Evolutionary conservation across 2,888 invertebrate genomes (phyloP), one percentile per base, ranked within the genome.

Genomic region (Sceliomorpha sp.): DNA sequence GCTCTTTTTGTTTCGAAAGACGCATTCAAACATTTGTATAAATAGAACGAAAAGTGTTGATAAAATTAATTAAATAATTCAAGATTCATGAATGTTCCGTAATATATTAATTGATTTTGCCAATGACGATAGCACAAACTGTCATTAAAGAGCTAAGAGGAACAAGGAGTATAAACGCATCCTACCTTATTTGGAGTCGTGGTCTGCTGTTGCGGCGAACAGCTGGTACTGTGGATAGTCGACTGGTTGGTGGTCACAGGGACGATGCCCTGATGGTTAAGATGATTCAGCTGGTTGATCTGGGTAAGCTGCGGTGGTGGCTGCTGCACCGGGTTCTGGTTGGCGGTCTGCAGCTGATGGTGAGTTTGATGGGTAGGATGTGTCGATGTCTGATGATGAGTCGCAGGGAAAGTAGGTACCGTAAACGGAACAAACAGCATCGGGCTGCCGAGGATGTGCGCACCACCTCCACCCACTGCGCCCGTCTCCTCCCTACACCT

Each of bases 401-500:
- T 83, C 75, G 86, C 81, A 74, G 88, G 84, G 80, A 86, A 87
- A 80, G 88, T 86, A 78, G 88, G 88, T 78, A 88, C 87, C 85
- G 87, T 84, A 79, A 87, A 87, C 83, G 88, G 88, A 79, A 88
- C 87, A 87, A 88, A 88, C 85, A 88, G 87, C 88, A 88, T 88
- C 84, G 88, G 88, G 83, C 87, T 84, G 87, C 88, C 87, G 85
- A 88, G 88, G 84, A 88, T 87, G 84, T 86, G 88, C 83, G 87
- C 85, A 83, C 84, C 85, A 88, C 88, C 86, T 86, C 88, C 88
- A 88, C 88, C 87, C 87, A 86, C 86, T 85, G 86, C 85, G 84
- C 86, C 87, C 83, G 86, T 85, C 82, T 88, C 88, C 86, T 88
- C 88, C 88, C 88, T 88, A 87, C 88, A 88, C 88, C 88, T 88